A percentile compares a stretch with the other conserved stretches of the same genome.
Evolutionary conservation across 2,888 invertebrate genomes (phyloP).

Genomic region (Pedicia rivosa): DNA sequence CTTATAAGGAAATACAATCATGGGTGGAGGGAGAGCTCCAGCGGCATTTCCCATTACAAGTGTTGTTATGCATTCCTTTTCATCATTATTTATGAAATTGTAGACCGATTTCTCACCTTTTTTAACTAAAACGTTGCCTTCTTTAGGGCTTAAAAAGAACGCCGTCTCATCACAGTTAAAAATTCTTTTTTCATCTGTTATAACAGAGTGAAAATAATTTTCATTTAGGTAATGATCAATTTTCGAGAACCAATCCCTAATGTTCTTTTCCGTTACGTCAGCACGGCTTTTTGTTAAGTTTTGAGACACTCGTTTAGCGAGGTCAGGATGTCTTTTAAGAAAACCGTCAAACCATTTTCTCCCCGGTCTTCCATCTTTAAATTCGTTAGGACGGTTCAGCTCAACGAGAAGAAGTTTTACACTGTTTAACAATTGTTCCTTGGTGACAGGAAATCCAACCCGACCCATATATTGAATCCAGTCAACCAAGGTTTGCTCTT

Average conservation of each 20-base stretch:
- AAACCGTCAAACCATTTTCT: slow-evolving; percentile 2
- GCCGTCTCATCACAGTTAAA: slow-evolving; percentile 5
- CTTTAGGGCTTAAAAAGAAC: slow-evolving; percentile 1
- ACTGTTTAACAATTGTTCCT: no score
- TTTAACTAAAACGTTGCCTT: not conserved
- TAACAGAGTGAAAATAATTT: not conserved
- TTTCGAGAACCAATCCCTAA: not conserved
- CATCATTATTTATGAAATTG: not conserved
- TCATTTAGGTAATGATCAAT: not conserved
- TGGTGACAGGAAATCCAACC: no score
- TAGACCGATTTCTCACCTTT: not conserved
- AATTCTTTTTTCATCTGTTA: not conserved
- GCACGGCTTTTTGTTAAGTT: not conserved
- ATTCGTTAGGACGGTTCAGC: no score
- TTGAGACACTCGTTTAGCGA: not conserved
- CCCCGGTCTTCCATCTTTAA: no score
- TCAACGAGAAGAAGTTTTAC: no score
- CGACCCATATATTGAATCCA: no score
- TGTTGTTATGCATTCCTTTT: slow-evolving; percentile 1
- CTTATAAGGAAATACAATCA: slow-evolving; percentile 3
- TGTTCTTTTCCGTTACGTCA: not conserved
- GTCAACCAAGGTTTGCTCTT: no score
- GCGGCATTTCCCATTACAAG: slow-evolving; percentile 1
- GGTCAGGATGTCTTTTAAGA: not conserved
- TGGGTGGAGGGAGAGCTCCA: not conserved